phyloP scores from a whole-genome alignment of 2,113 vertebrate species.

The Platichthys flesus region DNA sequence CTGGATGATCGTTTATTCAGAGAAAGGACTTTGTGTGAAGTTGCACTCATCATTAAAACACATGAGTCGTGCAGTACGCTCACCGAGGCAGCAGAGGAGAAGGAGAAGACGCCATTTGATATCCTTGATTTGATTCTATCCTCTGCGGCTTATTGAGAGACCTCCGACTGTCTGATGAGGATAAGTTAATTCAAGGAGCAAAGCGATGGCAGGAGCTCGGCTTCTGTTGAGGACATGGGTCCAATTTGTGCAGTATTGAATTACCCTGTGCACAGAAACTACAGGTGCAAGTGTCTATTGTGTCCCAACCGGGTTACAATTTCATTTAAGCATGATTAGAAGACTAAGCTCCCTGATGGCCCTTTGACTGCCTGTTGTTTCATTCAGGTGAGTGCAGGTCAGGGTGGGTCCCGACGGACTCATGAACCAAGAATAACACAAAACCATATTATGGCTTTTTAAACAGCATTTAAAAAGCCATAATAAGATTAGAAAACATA shows the following conservation, averaged over 20 bases:
- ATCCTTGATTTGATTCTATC: conserved; percentile 58
- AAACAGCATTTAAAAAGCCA: no score
- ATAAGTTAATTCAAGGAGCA: conserved; percentile 27
- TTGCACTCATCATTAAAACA: conserved; percentile 58
- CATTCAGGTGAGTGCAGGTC: background rate
- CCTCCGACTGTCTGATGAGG: conserved; percentile 51
- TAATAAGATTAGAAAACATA: no score
- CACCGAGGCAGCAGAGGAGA: conserved; percentile 7
- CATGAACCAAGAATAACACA: no score
- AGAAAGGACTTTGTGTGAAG: conserved; percentile 14
- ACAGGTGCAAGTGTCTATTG: conserved; percentile 31
- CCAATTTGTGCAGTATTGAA: conserved; percentile 58
- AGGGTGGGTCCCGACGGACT: no score
- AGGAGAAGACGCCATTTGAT: conserved; percentile 51
- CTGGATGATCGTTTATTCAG: conserved; percentile 15
- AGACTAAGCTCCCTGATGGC: conserved; percentile 33
- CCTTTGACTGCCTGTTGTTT: background rate
- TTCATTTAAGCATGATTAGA: conserved; percentile 26
- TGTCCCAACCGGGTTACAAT: conserved; percentile 32
- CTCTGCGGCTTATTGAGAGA: conserved; percentile 23
- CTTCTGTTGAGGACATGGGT: conserved; percentile 35
- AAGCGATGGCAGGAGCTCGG: conserved; percentile 20
- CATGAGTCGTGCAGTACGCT: conserved; percentile 7
- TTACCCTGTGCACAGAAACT: conserved; percentile 58
- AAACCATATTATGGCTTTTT: no score